Evolutionary conservation across 2,797 vertebrate species (phyloP).

Genomic region (Peromyscus eremicus): DNA sequence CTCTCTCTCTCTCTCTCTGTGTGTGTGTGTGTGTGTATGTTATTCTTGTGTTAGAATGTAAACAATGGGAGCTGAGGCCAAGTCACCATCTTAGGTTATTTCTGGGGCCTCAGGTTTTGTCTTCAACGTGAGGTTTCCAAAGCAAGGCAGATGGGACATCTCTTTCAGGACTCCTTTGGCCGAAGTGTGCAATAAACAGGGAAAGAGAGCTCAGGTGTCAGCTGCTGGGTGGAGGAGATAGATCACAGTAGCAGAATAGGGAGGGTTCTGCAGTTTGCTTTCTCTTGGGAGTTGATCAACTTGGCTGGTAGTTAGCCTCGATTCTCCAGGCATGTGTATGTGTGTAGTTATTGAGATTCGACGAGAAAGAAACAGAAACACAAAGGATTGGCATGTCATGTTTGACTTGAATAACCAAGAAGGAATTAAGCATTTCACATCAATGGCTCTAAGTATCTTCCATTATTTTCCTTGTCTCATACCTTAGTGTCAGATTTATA

Average conservation of each 20-base stretch:
- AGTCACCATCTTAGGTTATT: background rate
- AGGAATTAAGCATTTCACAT: slow-evolving; percentile 28
- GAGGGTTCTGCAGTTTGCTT: background rate
- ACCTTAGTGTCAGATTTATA: background rate
- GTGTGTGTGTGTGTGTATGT: no score
- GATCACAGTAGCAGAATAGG: background rate
- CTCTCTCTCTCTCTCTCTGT: background rate
- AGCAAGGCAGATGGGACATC: background rate
- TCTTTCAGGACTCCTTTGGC: background rate
- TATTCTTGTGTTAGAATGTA: background rate
- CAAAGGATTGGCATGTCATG: background rate
- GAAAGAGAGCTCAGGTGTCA: background rate
- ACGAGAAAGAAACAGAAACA: slow-evolving; percentile 2
- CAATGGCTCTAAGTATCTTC: background rate
- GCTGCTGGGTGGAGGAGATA: background rate
- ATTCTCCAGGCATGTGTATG: background rate
- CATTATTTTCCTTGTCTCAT: slow-evolving; percentile 17
- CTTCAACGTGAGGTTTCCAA: background rate
- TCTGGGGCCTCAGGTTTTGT: background rate
- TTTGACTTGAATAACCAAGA: slow-evolving; percentile 39
- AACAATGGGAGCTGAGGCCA: background rate
- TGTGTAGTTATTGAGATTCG: background rate
- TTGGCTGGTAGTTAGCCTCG: slow-evolving; percentile 19
- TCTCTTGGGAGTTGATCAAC: slow-evolving; percentile 22
- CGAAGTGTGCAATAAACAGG: background rate